Base-by-base conservation (phyloP, 2,888 invertebrate species). In the Gastracanthus pulcherrimus region DNA sequence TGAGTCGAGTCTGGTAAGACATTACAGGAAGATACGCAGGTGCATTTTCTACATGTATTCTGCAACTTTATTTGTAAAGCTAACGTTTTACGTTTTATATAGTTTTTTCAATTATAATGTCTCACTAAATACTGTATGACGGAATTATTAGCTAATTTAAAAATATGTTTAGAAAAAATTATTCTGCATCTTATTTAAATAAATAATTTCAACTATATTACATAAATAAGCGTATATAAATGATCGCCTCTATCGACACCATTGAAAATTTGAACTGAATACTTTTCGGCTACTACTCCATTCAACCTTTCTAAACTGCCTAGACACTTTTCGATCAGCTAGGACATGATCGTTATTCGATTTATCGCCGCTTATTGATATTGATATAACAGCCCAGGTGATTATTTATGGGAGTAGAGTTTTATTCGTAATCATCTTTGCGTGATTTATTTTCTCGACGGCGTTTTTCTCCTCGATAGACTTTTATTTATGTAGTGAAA, bases 371-470 rank as follows among this genome's bases (percentile, higher is more conserved):
- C 19, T 34, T 34, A 62, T 34, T 34, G 60, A 62, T 62, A 62
- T 62, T n/a, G n/a, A 19, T 62, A 51, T 51, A 23, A 23, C 51
- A 23, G 51, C 51, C 23, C 9, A 19, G 51, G 11, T 51, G 51
- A 51, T 51, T 51, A 51, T 51, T 51, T 51, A 23, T 23, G 23
- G 51, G 51, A 4, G 3, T 11, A 3, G 51, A 51, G 51, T 51
- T 51, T 51, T 51, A 51, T 51, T 9, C 51, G 23, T 29, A 58
- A 16, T 31, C 31, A n/a, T n/a, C n/a, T 34, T 16, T 34, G 60
- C 5, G 60, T 62, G 60, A 62, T 62, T 62, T 62, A 62, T 62
- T 62, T 31, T 31, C 60, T 34, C n/a, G 6, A n/a, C 60, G 34
- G 34, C n/a, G 34, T 62, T 62, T 62, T 62, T 62, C 60, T 5